Evolutionary conservation across 2,113 vertebrate species (phyloP).

Genomic region (Mionectes macconnelli): DNA sequence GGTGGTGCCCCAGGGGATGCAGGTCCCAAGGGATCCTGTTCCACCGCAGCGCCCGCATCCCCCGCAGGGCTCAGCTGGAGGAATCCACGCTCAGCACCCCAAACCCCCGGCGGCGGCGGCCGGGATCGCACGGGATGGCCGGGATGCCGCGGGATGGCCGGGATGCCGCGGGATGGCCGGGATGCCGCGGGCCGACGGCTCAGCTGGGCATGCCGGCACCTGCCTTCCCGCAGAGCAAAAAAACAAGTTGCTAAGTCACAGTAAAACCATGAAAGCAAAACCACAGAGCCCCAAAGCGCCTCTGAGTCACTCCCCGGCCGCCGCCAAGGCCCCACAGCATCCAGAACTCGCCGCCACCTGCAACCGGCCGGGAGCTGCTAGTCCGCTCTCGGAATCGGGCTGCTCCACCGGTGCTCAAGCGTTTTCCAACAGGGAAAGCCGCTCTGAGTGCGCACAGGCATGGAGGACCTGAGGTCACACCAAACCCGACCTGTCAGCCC

Average conservation of each 20-base stretch:
- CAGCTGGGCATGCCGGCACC: conserved; percentile 57
- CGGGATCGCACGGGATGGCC: neutral
- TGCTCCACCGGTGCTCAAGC: neutral
- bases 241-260: conserved; percentile 76
- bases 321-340: conserved; percentile 60
- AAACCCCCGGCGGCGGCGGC: rapidly evolving
- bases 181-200: neutral
- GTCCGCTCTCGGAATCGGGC: neutral
- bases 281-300: conserved; percentile 77
- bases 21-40: neutral
- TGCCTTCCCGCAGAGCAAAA: conserved; percentile 71
- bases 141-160: too few relatives aligned
- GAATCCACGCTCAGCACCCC: rapidly evolving
- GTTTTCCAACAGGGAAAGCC: neutral
- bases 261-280: conserved; percentile 83
- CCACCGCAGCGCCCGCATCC: neutral
- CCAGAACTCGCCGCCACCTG: conserved; percentile 73
- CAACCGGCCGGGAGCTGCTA: conserved; percentile 45
- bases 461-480: neutral
- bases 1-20: rapidly evolving
- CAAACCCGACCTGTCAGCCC: rapidly evolving
- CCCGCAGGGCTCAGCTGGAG: neutral
- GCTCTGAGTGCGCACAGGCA: neutral
- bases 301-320: conserved; percentile 74
- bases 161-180: neutral